Percentiles rank a stretch among this genome's conserved stretches.
Conservation (phyloP, 2,113 vertebrate species). For the Noturus placidus region DNA sequence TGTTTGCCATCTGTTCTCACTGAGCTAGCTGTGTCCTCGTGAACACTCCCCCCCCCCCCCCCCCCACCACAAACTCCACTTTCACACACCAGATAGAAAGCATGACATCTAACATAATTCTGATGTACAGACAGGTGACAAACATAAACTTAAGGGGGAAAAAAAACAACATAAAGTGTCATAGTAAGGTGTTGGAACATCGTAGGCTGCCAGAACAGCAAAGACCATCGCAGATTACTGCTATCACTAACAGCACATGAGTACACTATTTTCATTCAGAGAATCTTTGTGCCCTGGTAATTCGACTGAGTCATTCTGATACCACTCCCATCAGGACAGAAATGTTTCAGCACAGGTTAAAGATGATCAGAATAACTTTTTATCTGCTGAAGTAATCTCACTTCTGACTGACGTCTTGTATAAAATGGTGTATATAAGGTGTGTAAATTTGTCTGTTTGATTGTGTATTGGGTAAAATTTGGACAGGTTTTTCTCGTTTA, state of each 20-base stretch:
- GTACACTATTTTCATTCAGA: background rate
- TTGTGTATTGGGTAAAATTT: background rate
- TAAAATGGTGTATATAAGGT: background rate
- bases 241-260: background rate
- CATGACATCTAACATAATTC: background rate
- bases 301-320: background rate
- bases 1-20: slow-evolving; percentile 40
- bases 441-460: background rate
- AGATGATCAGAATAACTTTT: background rate
- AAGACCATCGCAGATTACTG: background rate
- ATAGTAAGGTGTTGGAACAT: background rate
- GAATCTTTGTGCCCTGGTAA: background rate
- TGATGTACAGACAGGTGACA: background rate
- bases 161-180: background rate
- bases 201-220: background rate
- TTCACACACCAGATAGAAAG: background rate
- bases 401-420: background rate
- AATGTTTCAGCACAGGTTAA: background rate
- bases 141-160: background rate
- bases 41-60: slow-evolving; percentile 10
- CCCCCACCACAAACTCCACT: background rate
- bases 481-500: background rate
- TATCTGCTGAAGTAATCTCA: background rate
- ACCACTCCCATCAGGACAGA: background rate
- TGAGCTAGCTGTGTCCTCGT: slow-evolving; percentile 19